Evolutionary conservation across 2,888 invertebrate species (phyloP).

Genomic region (Priocnemis perturbator): DNA sequence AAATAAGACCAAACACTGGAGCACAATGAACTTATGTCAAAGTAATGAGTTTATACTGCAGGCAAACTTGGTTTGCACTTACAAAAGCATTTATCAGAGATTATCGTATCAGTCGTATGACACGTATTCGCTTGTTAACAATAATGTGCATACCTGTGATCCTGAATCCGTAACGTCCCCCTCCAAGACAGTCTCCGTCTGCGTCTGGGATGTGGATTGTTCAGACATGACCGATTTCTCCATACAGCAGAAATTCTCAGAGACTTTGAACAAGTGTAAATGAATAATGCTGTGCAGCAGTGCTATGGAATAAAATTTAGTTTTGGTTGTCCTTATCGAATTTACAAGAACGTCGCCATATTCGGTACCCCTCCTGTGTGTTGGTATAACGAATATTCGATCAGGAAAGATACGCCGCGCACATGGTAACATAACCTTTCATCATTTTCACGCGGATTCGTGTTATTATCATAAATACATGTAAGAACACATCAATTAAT

Average conservation of each 20-base stretch:
- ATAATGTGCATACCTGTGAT: slow-evolving; percentile 62
- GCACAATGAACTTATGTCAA: neutral
- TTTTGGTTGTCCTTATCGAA: slow-evolving; percentile 1
- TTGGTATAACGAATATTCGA: neutral
- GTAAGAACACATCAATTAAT: no score
- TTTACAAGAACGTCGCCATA: slow-evolving; percentile 10
- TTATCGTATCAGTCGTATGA: slow-evolving; percentile 20
- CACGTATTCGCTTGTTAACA: slow-evolving; percentile 10
- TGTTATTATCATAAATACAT: neutral
- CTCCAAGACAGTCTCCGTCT: slow-evolving; percentile 68
- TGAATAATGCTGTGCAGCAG: neutral
- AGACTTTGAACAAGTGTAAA: neutral
- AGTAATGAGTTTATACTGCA: neutral
- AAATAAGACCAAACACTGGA: slow-evolving; percentile 3
- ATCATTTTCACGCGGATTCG: neutral
- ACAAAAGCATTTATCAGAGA: slow-evolving; percentile 8
- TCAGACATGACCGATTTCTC: slow-evolving; percentile 63
- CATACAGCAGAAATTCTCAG: slow-evolving; percentile 46
- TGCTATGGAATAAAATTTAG: neutral
- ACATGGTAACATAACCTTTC: neutral
- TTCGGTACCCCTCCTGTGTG: neutral
- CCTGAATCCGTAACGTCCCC: slow-evolving; percentile 64
- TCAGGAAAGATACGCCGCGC: neutral
- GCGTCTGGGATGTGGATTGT: slow-evolving; percentile 67
- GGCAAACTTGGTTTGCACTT: neutral